A percentile compares a stretch with the other conserved stretches of the same genome.
phyloP scores from a whole-genome alignment of 2,888 invertebrate genomes.

The Rambutsinella grinnellia region DNA sequence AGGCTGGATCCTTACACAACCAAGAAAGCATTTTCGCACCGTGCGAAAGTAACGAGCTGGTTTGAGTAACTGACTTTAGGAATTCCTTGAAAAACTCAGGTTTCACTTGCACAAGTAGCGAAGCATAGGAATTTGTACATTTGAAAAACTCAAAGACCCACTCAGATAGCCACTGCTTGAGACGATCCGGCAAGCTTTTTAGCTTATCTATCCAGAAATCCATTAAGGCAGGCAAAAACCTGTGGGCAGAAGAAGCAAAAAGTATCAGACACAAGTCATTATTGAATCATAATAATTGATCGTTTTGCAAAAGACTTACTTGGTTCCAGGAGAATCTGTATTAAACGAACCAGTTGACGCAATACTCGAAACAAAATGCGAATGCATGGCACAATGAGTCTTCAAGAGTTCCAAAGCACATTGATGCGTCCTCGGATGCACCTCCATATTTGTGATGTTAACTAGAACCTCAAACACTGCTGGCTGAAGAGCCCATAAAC shows the following conservation, averaged over 20 bases:
- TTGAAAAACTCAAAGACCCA: slow-evolving; percentile 63
- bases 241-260: too few relatives aligned
- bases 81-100: slow-evolving; percentile 56
- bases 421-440: slow-evolving; percentile 23
- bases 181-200: slow-evolving; percentile 7
- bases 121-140: slow-evolving; percentile 55
- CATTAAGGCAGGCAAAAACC: slow-evolving; percentile 60
- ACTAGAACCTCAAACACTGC: slow-evolving; percentile 59
- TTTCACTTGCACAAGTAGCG: slow-evolving; percentile 44
- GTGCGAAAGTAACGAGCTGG: slow-evolving; percentile 6
- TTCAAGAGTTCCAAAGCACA: slow-evolving; percentile 54
- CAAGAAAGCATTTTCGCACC: slow-evolving; percentile 46
- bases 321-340: slow-evolving; percentile 57
- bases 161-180: slow-evolving; percentile 38
- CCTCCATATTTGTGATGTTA: slow-evolving; percentile 24
- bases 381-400: slow-evolving; percentile 61
- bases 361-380: slow-evolving; percentile 63
- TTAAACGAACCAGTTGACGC: slow-evolving; percentile 56
- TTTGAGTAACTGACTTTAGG: slow-evolving; percentile 30
- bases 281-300: too few relatives aligned
- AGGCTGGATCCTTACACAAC: slow-evolving; percentile 50
- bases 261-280: too few relatives aligned
- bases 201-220: slow-evolving; percentile 59
- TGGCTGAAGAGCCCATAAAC: slow-evolving; percentile 61
- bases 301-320: slow-evolving; percentile 10